These are phyloP conservation scores for Epinotia demarniana DNA, from an alignment of 2,888 invertebrate genomes.

Conservation along the genomic window DNA sequence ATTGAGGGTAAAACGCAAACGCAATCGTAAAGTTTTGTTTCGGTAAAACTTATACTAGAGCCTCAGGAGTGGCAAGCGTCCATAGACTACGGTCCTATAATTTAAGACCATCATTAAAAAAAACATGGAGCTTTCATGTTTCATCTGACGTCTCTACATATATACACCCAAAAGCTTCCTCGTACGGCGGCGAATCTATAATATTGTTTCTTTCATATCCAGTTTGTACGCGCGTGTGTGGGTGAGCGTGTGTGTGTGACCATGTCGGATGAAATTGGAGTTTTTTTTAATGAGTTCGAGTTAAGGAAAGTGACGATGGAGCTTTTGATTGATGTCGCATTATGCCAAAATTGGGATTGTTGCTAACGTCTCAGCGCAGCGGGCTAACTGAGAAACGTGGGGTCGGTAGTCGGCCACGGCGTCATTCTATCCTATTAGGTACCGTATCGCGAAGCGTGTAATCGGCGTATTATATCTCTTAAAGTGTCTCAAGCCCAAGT, in stretches of 20 bases:
- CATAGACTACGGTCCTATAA: too few relatives aligned
- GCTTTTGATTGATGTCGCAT: constrained; percentile 30
- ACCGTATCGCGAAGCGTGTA: too few relatives aligned
- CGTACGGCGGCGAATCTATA: constrained; percentile 71
- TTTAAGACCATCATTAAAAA: not conserved
- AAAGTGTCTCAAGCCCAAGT: too few relatives aligned
- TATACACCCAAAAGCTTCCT: constrained; percentile 68
- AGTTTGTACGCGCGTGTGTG: constrained; percentile 63
- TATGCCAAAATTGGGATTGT: constrained; percentile 22
- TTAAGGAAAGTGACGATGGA: constrained; percentile 28
- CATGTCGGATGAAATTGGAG: constrained; percentile 36
- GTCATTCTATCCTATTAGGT: too few relatives aligned
- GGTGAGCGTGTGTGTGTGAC: constrained; percentile 45
- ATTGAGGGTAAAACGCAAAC: too few relatives aligned
- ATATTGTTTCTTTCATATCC: constrained; percentile 78
- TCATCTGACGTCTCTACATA: constrained; percentile 56
- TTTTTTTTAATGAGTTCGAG: constrained; percentile 37
- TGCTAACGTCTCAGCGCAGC: not conserved
- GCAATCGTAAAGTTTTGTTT: too few relatives aligned
- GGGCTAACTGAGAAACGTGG: not conserved
- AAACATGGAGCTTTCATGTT: constrained; percentile 32
- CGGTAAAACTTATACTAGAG: too few relatives aligned
- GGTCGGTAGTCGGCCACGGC: not conserved
- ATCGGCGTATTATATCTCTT: too few relatives aligned
- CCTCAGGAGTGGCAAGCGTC: too few relatives aligned